Evolutionary conservation across 2,888 invertebrate species (phyloP).

Genomic region (Chloroclysta siterata): DNA sequence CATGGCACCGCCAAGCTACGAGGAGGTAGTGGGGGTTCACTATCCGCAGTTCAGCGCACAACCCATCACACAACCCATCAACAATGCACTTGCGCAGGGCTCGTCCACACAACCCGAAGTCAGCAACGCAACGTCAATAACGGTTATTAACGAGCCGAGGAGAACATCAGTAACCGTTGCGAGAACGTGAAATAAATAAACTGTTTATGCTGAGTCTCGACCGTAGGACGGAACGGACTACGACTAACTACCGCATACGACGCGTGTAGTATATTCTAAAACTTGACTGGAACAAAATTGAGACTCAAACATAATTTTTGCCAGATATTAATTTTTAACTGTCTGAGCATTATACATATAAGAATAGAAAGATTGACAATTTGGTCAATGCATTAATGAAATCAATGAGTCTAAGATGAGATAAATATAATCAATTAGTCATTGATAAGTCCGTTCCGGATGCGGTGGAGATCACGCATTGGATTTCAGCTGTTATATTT

Average conservation of each 20-base stretch:
- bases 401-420: too few species aligned
- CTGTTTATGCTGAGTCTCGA: neutral
- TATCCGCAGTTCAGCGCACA: slow-evolving; percentile 67
- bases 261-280: neutral
- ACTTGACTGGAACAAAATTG: too few species aligned
- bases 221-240: neutral
- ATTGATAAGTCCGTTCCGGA: neutral
- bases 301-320: too few species aligned
- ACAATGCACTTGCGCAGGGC: slow-evolving; percentile 63
- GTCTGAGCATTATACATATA: neutral
- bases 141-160: slow-evolving; percentile 52
- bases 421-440: neutral
- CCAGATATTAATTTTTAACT: too few species aligned
- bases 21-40: slow-evolving; percentile 77
- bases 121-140: slow-evolving; percentile 37
- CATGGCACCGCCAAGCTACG: slow-evolving; percentile 80
- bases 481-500: slow-evolving; percentile 12
- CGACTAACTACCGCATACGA: neutral
- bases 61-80: slow-evolving; percentile 72
- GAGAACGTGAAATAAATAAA: slow-evolving; percentile 51
- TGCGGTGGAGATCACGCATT: neutral
- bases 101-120: slow-evolving; percentile 34
- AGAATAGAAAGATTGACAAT: neutral
- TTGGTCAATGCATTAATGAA: neutral
- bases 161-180: slow-evolving; percentile 53